Conservation (phyloP, 2,888 invertebrate species). For the Noctua pronuba region DNA sequence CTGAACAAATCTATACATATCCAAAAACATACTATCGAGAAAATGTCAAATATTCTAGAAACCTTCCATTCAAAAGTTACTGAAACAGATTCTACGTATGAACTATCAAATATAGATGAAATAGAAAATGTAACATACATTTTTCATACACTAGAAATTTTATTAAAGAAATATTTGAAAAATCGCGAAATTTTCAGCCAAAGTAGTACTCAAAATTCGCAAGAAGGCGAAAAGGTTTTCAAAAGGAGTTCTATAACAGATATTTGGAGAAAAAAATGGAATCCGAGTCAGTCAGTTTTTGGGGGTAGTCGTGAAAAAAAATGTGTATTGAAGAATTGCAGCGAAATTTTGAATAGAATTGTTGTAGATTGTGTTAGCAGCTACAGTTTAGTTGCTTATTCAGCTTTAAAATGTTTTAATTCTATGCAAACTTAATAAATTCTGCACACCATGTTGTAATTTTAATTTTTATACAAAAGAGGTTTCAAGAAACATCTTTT, state of each 20-base stretch:
- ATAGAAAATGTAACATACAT: conserved; percentile 80
- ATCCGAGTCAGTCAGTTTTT: conserved; percentile 70
- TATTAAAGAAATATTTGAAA: conserved; percentile 75
- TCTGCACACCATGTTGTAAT: not conserved
- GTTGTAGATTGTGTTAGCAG: conserved; percentile 80
- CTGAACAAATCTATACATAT: conserved; percentile 81
- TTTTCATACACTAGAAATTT: conserved; percentile 78
- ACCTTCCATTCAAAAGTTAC: conserved; percentile 67
- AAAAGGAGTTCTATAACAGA: conserved; percentile 80
- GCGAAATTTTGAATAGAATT: conserved; percentile 80
- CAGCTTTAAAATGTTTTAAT: conserved; percentile 85
- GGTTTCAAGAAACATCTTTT: too few species aligned
- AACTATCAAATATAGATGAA: conserved; percentile 72
- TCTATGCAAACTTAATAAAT: conserved; percentile 75
- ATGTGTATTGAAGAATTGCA: conserved; percentile 74
- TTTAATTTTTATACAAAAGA: not conserved
- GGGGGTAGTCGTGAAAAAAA: conserved; percentile 70
- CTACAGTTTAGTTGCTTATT: conserved; percentile 82
- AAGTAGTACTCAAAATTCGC: conserved; percentile 66
- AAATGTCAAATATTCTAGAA: conserved; percentile 76
- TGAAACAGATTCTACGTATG: conserved; percentile 67
- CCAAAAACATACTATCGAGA: conserved; percentile 79
- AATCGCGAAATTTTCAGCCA: conserved; percentile 63
- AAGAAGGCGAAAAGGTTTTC: conserved; percentile 69
- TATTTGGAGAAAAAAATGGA: conserved; percentile 85